A percentile compares a stretch with the other conserved stretches of the same genome.
These are phyloP conservation scores for Cerastis leucographa DNA, from an alignment of 2,888 invertebrate species.

Conservation along the genomic window DNA sequence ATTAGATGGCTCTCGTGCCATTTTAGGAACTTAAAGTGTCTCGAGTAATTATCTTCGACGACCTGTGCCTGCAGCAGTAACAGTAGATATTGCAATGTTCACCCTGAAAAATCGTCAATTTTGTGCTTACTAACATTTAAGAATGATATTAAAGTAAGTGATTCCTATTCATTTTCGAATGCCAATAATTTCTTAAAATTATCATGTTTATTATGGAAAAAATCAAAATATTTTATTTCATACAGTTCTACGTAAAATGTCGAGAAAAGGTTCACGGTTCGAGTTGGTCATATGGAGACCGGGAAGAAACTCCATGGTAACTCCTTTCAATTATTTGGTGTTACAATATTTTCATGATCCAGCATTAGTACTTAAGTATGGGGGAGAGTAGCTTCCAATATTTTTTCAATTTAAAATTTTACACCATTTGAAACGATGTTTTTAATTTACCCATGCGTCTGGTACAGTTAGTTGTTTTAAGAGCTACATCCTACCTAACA, in stretches of 20 bases:
- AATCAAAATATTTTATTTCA: too few species aligned
- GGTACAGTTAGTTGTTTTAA: constrained; percentile 5
- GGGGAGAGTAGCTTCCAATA: neutral
- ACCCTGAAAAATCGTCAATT: neutral
- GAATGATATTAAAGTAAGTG: too few species aligned
- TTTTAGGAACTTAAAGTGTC: constrained; percentile 46
- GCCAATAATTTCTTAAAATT: too few species aligned
- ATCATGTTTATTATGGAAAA: too few species aligned
- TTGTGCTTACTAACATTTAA: neutral
- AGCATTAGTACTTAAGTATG: too few species aligned
- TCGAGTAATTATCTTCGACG: constrained; percentile 41
- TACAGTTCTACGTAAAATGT: too few species aligned
- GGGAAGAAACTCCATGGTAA: too few species aligned
- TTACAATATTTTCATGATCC: too few species aligned
- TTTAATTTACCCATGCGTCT: neutral
- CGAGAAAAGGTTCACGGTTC: too few species aligned
- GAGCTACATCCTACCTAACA: constrained; percentile 2
- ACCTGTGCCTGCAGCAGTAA: constrained; percentile 42
- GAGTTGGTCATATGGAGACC: too few species aligned
- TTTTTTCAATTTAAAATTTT: neutral
- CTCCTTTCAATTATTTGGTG: too few species aligned
- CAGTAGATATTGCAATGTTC: constrained; percentile 34
- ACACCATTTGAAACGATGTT: neutral
- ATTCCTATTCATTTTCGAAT: too few species aligned
- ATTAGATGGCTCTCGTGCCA: constrained; percentile 51